Evolutionary conservation across 2,888 invertebrate species (phyloP).

Genomic region (Tiphia femorata): DNA sequence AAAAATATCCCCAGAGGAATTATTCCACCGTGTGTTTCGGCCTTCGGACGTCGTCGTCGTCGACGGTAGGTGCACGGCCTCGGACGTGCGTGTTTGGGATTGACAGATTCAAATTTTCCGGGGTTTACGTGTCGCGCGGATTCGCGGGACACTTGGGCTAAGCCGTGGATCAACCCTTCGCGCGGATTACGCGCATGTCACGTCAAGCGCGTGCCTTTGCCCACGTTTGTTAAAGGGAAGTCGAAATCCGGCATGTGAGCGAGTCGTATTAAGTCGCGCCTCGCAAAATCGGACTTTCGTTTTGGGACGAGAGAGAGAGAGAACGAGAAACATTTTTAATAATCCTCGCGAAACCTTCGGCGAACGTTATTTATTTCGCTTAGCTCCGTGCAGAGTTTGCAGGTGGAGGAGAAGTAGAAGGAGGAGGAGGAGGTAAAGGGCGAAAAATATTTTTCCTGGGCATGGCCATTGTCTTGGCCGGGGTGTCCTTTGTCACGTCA

Average conservation of each 20-base stretch:
- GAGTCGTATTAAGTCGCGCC: slow-evolving; percentile 36
- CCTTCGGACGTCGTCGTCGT: too few relatives aligned
- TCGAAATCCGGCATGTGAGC: too few relatives aligned
- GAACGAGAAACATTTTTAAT: too few relatives aligned
- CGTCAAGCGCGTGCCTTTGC: slow-evolving; percentile 54
- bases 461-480: slow-evolving; percentile 50
- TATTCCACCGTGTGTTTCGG: too few relatives aligned
- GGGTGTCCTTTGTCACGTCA: slow-evolving; percentile 38
- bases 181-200: slow-evolving; percentile 64
- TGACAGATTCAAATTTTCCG: slow-evolving; percentile 52
- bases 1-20: too few relatives aligned
- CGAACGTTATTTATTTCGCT: too few relatives aligned
- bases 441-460: slow-evolving; percentile 56
- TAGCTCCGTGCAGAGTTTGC: too few relatives aligned
- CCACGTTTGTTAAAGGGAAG: slow-evolving; percentile 17
- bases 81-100: slow-evolving; percentile 40
- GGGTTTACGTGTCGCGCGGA: slow-evolving; percentile 42
- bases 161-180: slow-evolving; percentile 66
- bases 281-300: slow-evolving; percentile 5
- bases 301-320: too few relatives aligned
- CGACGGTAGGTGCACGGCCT: slow-evolving; percentile 1
- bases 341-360: too few relatives aligned
- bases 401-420: too few relatives aligned
- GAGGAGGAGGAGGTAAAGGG: slow-evolving; percentile 35
- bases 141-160: slow-evolving; percentile 54